Percentiles rank a stretch among this genome's conserved stretches.
phyloP scores from a whole-genome alignment of 2,888 invertebrate genomes.

The Tiliacea aurago region DNA sequence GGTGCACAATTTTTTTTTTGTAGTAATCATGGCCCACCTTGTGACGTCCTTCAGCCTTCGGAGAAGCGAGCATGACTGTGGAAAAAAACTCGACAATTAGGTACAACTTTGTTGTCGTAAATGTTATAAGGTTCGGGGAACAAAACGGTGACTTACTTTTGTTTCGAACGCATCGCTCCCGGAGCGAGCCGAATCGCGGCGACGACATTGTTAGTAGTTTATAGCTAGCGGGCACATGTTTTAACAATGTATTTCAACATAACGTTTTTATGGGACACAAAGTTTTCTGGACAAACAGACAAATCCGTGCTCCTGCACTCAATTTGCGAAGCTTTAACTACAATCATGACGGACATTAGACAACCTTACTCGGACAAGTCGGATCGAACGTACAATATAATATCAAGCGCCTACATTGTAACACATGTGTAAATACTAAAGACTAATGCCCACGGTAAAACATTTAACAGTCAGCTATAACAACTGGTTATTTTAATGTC shows the following conservation, averaged over 20 bases:
- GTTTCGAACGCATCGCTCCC: slow-evolving; percentile 75
- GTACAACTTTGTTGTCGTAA: slow-evolving; percentile 79
- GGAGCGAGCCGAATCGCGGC: slow-evolving; percentile 81
- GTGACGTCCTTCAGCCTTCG: slow-evolving; percentile 82
- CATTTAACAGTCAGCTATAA: slow-evolving; percentile 88
- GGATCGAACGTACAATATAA: slow-evolving; percentile 64
- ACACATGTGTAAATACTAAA: slow-evolving; percentile 83
- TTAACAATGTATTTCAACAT: slow-evolving; percentile 75
- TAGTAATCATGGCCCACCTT: slow-evolving; percentile 76
- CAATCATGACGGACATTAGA: not conserved
- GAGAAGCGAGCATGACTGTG: slow-evolving; percentile 78
- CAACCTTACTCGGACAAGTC: slow-evolving; percentile 66
- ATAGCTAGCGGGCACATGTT: slow-evolving; percentile 75
- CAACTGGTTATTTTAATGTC: slow-evolving; percentile 88
- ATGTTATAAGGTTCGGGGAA: slow-evolving; percentile 74
- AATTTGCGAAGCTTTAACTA: slow-evolving; percentile 5
- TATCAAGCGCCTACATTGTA: slow-evolving; percentile 80
- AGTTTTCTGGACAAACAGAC: slow-evolving; percentile 57
- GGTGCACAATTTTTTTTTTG: slow-evolving; percentile 79
- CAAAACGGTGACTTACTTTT: slow-evolving; percentile 81
- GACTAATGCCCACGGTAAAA: slow-evolving; percentile 87
- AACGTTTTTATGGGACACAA: slow-evolving; percentile 54
- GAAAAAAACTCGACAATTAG: slow-evolving; percentile 79
- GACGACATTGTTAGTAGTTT: slow-evolving; percentile 74
- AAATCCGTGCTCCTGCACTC: not conserved